Evolutionary conservation across 2,888 invertebrate species (phyloP).

Genomic region (Hypolimnas misippus): DNA sequence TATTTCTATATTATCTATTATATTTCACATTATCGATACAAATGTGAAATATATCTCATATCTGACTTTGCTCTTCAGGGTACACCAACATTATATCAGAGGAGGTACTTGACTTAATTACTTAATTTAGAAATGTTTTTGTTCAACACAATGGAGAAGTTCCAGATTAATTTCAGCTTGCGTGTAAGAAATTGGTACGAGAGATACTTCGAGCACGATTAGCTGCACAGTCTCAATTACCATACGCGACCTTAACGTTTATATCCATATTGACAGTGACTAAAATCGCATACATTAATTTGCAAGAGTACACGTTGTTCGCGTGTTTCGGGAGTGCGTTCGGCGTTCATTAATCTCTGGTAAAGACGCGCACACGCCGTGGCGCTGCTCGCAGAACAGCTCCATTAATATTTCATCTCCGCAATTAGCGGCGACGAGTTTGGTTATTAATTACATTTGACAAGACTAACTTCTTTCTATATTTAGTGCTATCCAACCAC

Average conservation of each 20-base stretch:
- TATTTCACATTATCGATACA: no score
- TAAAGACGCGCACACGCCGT: conserved; percentile 22
- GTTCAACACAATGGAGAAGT: conserved; percentile 11
- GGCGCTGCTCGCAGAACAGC: conserved; percentile 20
- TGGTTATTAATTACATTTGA: conserved; percentile 23
- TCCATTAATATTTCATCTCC: conserved; percentile 31
- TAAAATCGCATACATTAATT: conserved; percentile 1
- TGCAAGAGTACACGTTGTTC: neutral
- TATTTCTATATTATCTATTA: no score
- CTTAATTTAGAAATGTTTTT: conserved; percentile 9
- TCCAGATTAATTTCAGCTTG: conserved; percentile 12
- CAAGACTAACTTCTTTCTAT: conserved; percentile 9
- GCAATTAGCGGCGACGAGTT: conserved; percentile 27
- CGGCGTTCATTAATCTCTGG: conserved; percentile 36
- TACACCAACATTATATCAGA: neutral
- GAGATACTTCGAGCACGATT: neutral
- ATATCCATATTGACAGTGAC: neutral
- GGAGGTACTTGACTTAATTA: conserved; percentile 3
- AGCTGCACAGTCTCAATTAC: neutral
- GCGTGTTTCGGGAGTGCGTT: conserved; percentile 26
- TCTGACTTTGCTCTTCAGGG: no score
- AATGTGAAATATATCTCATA: no score
- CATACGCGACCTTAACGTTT: conserved; percentile 1
- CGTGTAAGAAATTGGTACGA: conserved; percentile 19
- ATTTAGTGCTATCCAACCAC: neutral